Base-by-base conservation (phyloP, 2,888 invertebrate genomes). In the Teleiodes luculella region DNA sequence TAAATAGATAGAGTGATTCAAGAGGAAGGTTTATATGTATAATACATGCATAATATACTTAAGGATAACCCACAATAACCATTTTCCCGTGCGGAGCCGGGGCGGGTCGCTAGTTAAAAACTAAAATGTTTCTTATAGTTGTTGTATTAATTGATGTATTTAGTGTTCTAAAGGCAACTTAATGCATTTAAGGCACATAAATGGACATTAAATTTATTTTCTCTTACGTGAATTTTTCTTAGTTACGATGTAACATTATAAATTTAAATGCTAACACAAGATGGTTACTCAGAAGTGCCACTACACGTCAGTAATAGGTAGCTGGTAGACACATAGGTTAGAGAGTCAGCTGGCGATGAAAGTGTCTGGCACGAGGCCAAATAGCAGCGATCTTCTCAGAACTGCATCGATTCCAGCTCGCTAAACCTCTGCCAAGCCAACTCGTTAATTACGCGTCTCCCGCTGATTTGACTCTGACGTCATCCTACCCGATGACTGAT, bases 341-440 rank as follows among this genome's bases (percentile, higher is more conserved):
- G n/a, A n/a, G n/a, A n/a, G n/a, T n/a, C n/a, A n/a, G 13, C 55
- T 61, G 63, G 57, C 60, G 64, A 68, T 65, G 72, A 78, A 77
- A 79, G 76, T 78, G 65, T 62, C 77, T 86, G 87, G 87, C 85
- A 57, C 57, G 59, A 57, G 58, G 76, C 85, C 86, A 86, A 80
- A 69, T 72, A 66, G 65, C 73, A 71, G 67, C 68, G 70, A 79
- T 80, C 71, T 83, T 84, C 81, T 70, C 63, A 78, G 83, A 83
- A 84, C 75, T 83, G 80, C 81, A 80, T 76, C 69, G 71, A 74
- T 76, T 39, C 30, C 28, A 37, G 37, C 37, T 33, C 18, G n/a
- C 68, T 61, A 61, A 69, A 65, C 57, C 61, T 63, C 62, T 65
- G 65, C 62, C 66, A 65, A 66, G 74, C 71, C 71, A 74, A 76